Conservation (phyloP, 2,113 vertebrate genomes). For the Apeltes quadracus region DNA sequence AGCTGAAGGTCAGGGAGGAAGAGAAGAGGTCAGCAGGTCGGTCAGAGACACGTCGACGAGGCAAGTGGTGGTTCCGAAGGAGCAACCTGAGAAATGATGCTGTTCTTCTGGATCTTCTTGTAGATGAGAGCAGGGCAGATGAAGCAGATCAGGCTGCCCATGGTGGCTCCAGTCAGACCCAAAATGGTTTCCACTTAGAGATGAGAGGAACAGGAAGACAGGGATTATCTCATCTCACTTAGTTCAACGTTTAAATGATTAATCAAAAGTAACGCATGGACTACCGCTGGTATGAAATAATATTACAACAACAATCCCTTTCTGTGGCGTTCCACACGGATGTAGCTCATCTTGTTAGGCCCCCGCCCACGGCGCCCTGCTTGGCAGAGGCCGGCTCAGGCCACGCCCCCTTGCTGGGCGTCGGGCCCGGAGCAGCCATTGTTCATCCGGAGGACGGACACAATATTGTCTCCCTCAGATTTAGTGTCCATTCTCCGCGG, state of each 20-base stretch:
- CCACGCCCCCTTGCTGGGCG: constrained; percentile 58
- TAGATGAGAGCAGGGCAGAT: constrained; percentile 97
- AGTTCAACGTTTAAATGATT: not conserved
- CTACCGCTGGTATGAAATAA: not conserved
- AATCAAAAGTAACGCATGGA: not conserved
- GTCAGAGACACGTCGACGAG: not conserved
- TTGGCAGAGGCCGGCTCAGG: constrained; percentile 43
- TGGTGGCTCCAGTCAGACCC: constrained; percentile 95
- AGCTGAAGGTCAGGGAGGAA: constrained; percentile 75
- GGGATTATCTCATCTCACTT: no score
- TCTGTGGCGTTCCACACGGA: not conserved
- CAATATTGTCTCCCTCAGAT: constrained; percentile 80
- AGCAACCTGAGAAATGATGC: constrained; percentile 89
- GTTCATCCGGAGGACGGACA: constrained; percentile 73
- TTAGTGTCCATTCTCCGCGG: constrained; percentile 72
- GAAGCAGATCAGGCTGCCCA: constrained; percentile 99
- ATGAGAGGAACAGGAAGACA: constrained; percentile 40
- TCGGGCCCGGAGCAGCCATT: constrained; percentile 66
- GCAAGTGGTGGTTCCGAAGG: not conserved
- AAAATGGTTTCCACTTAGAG: constrained; percentile 93
- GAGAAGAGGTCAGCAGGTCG: not conserved
- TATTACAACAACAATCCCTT: not conserved
- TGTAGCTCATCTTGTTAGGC: not conserved
- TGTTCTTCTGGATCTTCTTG: constrained; percentile 91
- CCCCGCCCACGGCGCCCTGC: constrained; percentile 19